Evolutionary conservation across 53 echinoderm and acorn worm species (phyloP), one percentile per base, ranked within the genome.

Genomic region (Henricia sp.): DNA sequence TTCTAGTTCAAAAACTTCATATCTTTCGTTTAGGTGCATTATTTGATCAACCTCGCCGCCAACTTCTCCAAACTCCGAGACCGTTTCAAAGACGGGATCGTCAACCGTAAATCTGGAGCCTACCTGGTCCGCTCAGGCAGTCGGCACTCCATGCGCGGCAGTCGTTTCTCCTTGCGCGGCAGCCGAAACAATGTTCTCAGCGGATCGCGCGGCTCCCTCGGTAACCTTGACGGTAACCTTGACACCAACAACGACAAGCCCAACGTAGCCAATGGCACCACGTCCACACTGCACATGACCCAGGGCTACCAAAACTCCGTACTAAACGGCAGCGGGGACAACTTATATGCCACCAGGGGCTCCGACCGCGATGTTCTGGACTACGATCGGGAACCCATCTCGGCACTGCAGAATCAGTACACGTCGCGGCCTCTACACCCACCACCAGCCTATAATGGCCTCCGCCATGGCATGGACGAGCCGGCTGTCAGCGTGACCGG

Each of bases 41-140:
- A 80, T 56, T 80, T 96, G 37, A 84, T 94, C 32, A 96, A 96
- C 82, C 87, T 82, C 62, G 82, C 93, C 10, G 94, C 96, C 51
- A 96, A 96, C 87, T 96, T 89, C 90, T 89, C 96, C 60, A 93
- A 96, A 41, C 92, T 96, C 3, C 84, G 96, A 4, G 92, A 94
- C 33, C 87, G 96, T 36, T 96, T 94, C 78, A 96, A 96, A 77
- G 92, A 91, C 27, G 94, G 93, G 1, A 91, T 90, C 56, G 89
- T 91, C 21, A 94, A 94, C 33, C 73, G 93, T 29, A 89, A 93
- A 58, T 87, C 96, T 0, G 93, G 96, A 2, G 94, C 96, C 1
- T 96, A 96, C 84, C 63, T 95, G 1, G 72, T 84, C 0, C 68
- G 84, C 1, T 62, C 90, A 3, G 84, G 86, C 27, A 93, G 96